Evolutionary conservation across 2,113 vertebrate species (phyloP), one percentile per base, ranked within the genome.

Genomic region (Cyphomyrus plagiostoma): DNA sequence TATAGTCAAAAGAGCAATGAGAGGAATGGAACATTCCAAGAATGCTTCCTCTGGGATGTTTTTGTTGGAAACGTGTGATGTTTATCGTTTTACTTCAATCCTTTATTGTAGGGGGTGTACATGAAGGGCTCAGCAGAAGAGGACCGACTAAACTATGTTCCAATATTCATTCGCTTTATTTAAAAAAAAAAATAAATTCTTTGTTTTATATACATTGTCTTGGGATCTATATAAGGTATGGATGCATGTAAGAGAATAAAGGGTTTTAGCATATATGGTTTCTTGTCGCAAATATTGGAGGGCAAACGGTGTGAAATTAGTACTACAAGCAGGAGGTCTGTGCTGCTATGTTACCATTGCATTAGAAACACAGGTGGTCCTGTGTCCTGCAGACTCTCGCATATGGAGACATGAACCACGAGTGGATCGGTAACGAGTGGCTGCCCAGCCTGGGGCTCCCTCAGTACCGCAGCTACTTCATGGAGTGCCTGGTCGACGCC

Each of bases 371-470:
- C n/a, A 10, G 30, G 35, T 53, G 53, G 21, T 21, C 21, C 35
- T 21, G 17, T n/a, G 35, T 46, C 56, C 39, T 1, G 66, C 91
- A 99, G 98, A 99, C 98, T 5, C 94, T 99, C 90, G 98, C 98
- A 46, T 99, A 99, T 56, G 98, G 98, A 30, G 98, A 99, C 91
- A 99, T 99, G 98, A 99, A 99, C 94, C 98, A 99, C 0, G 98
- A 99, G 92, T 99, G 98, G 98, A 99, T 99, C 89, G 98, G 98
- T 88, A 99, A 99, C 5, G 98, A 99, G 93, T 99, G 98, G 98
- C 97, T 99, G 90, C 98, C 98, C 94, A 99, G 98, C 93, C 95
- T 99, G 89, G 98, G 98, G 53, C 97, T 99, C 95, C 98, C 98
- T 95, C 98, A 99, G 90, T 99, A 99, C 95, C 96, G 98, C 96